These are phyloP conservation scores for Taurulus bubalis DNA, from an alignment of 2,113 vertebrate genomes.

Conservation along the genomic window DNA sequence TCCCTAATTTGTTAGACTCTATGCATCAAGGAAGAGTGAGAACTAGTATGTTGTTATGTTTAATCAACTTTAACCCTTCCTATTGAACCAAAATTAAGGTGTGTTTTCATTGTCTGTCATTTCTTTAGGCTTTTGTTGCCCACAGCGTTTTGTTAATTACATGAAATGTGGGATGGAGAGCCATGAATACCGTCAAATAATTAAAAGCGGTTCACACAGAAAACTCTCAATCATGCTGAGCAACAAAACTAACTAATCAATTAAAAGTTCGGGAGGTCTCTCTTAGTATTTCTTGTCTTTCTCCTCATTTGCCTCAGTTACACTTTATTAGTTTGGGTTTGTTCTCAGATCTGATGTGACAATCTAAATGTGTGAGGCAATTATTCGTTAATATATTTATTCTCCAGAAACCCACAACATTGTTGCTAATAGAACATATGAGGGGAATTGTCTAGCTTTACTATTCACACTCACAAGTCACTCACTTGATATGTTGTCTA, in stretches of 20 bases:
- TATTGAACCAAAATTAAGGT: background rate
- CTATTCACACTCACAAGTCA: slow-evolving; percentile 5
- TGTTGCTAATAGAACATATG: background rate
- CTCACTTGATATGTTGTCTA: background rate
- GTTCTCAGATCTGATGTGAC: slow-evolving; percentile 8
- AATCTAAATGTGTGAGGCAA: slow-evolving; percentile 33
- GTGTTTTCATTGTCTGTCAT: background rate
- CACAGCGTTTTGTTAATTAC: background rate
- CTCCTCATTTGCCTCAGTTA: slow-evolving; percentile 20
- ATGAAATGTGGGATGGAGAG: slow-evolving; percentile 25
- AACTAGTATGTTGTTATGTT: background rate
- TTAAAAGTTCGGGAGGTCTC: slow-evolving; percentile 42
- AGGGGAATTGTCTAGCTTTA: slow-evolving; percentile 7
- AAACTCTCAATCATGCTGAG: slow-evolving; percentile 6
- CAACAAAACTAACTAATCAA: slow-evolving; percentile 28
- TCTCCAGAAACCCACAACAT: slow-evolving; percentile 23
- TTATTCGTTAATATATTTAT: slow-evolving; percentile 27
- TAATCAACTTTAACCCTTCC: slow-evolving; percentile 6
- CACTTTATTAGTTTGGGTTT: slow-evolving; percentile 41
- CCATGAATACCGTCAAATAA: slow-evolving; percentile 20
- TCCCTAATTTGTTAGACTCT: slow-evolving; percentile 9
- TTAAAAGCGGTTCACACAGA: slow-evolving; percentile 26
- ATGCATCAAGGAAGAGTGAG: background rate
- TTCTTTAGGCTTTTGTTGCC: slow-evolving; percentile 1
- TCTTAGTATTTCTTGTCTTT: background rate